phyloP scores from a whole-genome alignment of 2,888 invertebrate species.

The Meiosimyza decipiens region DNA sequence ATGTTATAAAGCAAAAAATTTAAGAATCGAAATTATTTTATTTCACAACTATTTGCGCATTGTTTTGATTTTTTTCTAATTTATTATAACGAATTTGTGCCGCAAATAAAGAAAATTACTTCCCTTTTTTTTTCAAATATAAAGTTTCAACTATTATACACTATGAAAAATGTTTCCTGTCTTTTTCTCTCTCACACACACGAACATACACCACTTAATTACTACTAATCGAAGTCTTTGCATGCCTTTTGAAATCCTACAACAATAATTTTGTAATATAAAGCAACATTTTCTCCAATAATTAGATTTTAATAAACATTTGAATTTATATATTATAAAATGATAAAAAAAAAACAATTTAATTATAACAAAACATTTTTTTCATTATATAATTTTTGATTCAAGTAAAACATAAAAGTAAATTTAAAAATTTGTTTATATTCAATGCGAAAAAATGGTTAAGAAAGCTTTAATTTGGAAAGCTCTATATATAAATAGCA shows the following conservation, averaged over 20 bases:
- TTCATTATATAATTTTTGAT: slow-evolving; percentile 10
- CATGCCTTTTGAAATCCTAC: slow-evolving; percentile 30
- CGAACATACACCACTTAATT: too few species aligned
- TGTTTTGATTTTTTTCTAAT: too few species aligned
- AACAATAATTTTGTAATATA: slow-evolving; percentile 33
- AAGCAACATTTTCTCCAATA: slow-evolving; percentile 13
- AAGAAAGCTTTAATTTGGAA: slow-evolving; percentile 64
- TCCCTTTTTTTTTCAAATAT: not conserved
- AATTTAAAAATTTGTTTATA: slow-evolving; percentile 59
- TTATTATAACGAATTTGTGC: not conserved
- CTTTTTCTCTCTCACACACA: not conserved
- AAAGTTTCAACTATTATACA: not conserved
- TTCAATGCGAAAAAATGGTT: slow-evolving; percentile 63
- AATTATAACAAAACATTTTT: slow-evolving; percentile 9
- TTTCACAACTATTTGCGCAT: too few species aligned
- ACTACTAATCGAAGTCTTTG: slow-evolving; percentile 13
- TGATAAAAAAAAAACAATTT: not conserved
- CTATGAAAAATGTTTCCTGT: not conserved
- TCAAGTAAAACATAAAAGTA: not conserved
- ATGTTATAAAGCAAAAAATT: too few species aligned
- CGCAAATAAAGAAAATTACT: too few species aligned
- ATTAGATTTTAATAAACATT: slow-evolving; percentile 10
- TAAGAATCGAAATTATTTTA: too few species aligned
- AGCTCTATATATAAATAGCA: slow-evolving; percentile 55
- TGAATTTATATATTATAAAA: not conserved